phyloP scores from a whole-genome alignment of 2,888 invertebrate genomes.

The Luffia ferchaultella region DNA sequence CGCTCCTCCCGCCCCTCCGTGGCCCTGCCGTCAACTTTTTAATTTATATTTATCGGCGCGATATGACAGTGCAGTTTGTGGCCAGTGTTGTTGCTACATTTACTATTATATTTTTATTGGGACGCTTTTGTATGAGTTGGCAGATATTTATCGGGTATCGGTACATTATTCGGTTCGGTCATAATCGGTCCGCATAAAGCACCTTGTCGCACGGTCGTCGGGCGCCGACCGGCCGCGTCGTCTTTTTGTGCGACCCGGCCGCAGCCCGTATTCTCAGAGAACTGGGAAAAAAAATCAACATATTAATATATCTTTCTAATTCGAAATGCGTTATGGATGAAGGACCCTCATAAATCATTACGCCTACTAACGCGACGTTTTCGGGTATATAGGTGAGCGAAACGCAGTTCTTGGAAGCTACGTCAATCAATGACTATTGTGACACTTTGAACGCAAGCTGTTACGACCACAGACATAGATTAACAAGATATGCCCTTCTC shows the following conservation, averaged over 20 bases:
- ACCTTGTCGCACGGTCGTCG: constrained; percentile 66
- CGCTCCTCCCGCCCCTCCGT: neutral
- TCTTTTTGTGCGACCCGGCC: constrained; percentile 54
- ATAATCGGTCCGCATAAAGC: constrained; percentile 63
- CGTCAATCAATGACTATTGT: constrained; percentile 43
- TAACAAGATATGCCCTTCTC: neutral
- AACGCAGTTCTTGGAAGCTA: constrained; percentile 47
- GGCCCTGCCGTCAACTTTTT: constrained; percentile 25
- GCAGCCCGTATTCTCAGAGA: constrained; percentile 57
- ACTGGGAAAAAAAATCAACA: constrained; percentile 65
- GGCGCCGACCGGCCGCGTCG: constrained; percentile 35
- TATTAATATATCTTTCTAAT: constrained; percentile 67
- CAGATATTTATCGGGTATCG: constrained; percentile 66
- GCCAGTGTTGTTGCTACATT: constrained; percentile 58
- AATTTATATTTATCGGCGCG: constrained; percentile 52
- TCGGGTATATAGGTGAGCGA: constrained; percentile 48
- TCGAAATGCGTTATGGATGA: constrained; percentile 64
- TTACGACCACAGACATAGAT: neutral
- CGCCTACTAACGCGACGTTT: constrained; percentile 38
- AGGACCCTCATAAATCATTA: constrained; percentile 59
- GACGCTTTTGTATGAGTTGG: constrained; percentile 66
- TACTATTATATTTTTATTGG: constrained; percentile 66
- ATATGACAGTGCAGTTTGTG: constrained; percentile 60
- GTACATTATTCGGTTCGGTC: constrained; percentile 62
- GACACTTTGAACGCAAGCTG: constrained; percentile 22